Evolutionary conservation across 2,888 invertebrate species (phyloP), one percentile per base, ranked within the genome.

Genomic region (Bugulina stolonifera): DNA sequence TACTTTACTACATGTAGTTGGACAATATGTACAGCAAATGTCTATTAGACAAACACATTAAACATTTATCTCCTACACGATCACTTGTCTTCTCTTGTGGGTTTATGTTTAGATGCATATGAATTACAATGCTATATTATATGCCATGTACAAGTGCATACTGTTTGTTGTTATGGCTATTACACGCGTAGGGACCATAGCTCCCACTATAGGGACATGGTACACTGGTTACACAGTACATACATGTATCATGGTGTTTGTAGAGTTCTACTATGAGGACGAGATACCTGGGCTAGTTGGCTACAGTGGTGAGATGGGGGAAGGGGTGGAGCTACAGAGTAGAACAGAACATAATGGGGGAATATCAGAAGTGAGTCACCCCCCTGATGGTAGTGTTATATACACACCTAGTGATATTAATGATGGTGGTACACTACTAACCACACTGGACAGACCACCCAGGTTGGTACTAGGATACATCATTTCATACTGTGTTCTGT

Each of bases 371-470:
- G 43, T 5, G 18, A 43, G 43, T 43, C 18, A 43, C 64, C 32
- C 25, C 34, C 64, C 18, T 64, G 64, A 32, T 10, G 34, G 32
- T 32, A 27, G 64, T n/a, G 5, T 32, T 5, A 32, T 64, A 10
- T 14, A 32, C 43, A 5, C 43, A 43, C 43, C 43, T 18, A 43
- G 43, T 43, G 43, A 43, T 5, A 43, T 43, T 18, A 43, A 43
- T 18, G 43, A 43, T 43, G 43, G 43, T 43, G 43, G 27, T 32
- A 25, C 27, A 32, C 14, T 34, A 10, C 29, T 14, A 32, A 18
- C 64, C 5, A 64, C 64, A 3, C 32, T 64, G 14, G 64, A 64
- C 10, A 64, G 64, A 64, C 27, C 64, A 25, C 64, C 64, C 29
- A 64, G 64, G 64, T 64, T 14, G 43, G n/a, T n/a, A n/a, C n/a